Conservation (phyloP, 1,140 invertebrate species). For the Brachionus koreanus region DNA sequence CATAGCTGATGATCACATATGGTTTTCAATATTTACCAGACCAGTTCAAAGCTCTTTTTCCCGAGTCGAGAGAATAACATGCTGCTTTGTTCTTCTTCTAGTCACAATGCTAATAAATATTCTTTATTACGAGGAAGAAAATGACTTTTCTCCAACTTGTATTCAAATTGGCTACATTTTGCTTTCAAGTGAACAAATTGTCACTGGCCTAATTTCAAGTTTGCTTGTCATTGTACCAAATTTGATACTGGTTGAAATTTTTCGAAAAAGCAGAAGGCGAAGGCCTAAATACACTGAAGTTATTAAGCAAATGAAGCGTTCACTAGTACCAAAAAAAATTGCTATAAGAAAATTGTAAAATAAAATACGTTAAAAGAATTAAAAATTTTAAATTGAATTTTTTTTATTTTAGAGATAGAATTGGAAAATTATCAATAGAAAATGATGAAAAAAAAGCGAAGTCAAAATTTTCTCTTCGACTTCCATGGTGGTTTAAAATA, state of each 20-base stretch:
- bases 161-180: slow-evolving; percentile 60
- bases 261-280: neutral
- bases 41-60: slow-evolving; percentile 62
- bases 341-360: neutral
- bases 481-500: slow-evolving; percentile 61
- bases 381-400: neutral
- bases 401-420: neutral
- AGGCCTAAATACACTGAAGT: neutral
- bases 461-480: slow-evolving; percentile 47
- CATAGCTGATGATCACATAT: slow-evolving; percentile 63
- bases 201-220: slow-evolving; percentile 17
- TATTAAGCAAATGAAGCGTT: neutral
- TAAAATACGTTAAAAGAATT: neutral
- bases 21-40: slow-evolving; percentile 63
- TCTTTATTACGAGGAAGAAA: slow-evolving; percentile 61
- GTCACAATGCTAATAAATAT: slow-evolving; percentile 63
- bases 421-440: neutral
- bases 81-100: slow-evolving; percentile 62
- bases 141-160: slow-evolving; percentile 47
- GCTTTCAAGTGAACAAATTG: slow-evolving; percentile 59
- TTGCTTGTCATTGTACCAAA: slow-evolving; percentile 3
- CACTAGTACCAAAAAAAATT: neutral
- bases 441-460: slow-evolving; percentile 47
- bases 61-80: slow-evolving; percentile 61
- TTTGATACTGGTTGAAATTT: slow-evolving; percentile 32